Evolutionary conservation across 1,140 invertebrate genomes (phyloP).

Genomic region (Drosophila willistoni): DNA sequence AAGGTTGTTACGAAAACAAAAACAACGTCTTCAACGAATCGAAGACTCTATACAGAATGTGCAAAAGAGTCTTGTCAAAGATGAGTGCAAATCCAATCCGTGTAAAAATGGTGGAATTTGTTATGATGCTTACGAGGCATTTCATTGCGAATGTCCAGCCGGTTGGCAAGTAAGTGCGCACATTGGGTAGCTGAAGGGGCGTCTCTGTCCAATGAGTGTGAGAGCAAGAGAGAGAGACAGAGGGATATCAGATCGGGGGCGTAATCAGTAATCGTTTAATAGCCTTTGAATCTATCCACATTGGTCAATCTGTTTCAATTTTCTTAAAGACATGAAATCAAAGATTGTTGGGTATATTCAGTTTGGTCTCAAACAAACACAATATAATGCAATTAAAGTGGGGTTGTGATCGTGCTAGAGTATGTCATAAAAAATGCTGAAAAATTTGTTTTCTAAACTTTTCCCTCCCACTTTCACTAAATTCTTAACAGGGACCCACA

Average conservation of each 20-base stretch:
- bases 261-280: slow-evolving; percentile 25
- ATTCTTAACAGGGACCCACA: slow-evolving; percentile 84
- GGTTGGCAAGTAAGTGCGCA: slow-evolving; percentile 89
- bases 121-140: slow-evolving; percentile 88
- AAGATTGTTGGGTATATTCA: too few species aligned
- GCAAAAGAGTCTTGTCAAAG: slow-evolving; percentile 43
- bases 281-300: too few species aligned
- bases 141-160: slow-evolving; percentile 89
- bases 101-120: slow-evolving; percentile 94
- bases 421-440: too few species aligned
- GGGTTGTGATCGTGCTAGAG: too few species aligned
- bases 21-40: slow-evolving; percentile 40
- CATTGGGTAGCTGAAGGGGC: slow-evolving; percentile 17
- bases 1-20: slow-evolving; percentile 35
- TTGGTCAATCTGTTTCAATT: too few species aligned
- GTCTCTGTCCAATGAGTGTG: slow-evolving; percentile 21
- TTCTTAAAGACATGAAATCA: too few species aligned
- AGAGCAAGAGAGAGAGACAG: background rate
- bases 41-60: slow-evolving; percentile 21
- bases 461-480: too few species aligned
- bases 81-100: slow-evolving; percentile 89
- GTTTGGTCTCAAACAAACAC: too few species aligned
- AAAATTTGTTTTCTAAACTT: too few species aligned
- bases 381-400: too few species aligned
- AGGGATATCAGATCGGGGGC: slow-evolving; percentile 38